Conservation (phyloP, 2,113 vertebrate species). For the Trochalopteron elliotii region DNA sequence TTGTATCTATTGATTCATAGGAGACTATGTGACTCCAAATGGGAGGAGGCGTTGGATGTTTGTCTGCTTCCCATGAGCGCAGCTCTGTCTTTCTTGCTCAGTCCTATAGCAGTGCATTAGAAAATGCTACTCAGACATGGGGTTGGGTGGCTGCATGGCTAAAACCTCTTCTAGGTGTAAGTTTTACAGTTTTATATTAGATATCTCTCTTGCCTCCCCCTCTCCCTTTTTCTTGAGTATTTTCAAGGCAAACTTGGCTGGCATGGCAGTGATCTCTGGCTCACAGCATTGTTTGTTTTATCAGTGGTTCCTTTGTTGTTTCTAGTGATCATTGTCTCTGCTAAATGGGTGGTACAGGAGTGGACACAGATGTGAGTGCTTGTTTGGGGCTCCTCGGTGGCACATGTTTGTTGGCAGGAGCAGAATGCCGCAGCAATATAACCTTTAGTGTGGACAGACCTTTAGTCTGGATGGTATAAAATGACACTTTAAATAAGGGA, state of each 20-base stretch:
- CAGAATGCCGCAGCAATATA: constrained; percentile 11
- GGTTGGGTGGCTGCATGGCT: constrained; percentile 40
- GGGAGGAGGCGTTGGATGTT: constrained; percentile 22
- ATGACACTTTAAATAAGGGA: constrained; percentile 27
- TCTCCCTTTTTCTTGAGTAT: background rate
- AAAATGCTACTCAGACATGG: constrained; percentile 25
- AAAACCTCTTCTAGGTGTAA: constrained; percentile 7
- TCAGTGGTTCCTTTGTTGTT: constrained; percentile 75
- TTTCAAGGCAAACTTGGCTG: constrained; percentile 44
- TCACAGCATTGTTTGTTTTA: constrained; percentile 22
- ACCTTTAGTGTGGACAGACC: background rate
- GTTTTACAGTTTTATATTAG: constrained; percentile 19
- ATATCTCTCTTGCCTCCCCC: background rate
- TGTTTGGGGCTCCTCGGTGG: constrained; percentile 42
- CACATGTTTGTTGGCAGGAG: constrained; percentile 63
- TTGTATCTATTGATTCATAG: background rate
- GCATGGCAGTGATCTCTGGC: background rate
- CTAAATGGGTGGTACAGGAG: constrained; percentile 68
- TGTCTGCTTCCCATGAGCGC: constrained; percentile 20
- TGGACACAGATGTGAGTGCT: constrained; percentile 35
- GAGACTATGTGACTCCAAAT: constrained; percentile 24
- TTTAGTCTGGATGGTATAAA: background rate
- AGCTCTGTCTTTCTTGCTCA: background rate
- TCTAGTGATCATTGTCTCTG: constrained; percentile 75
- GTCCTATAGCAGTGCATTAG: background rate